Evolutionary conservation across 2,113 vertebrate genomes (phyloP).

Genomic region (Chitala chitala): DNA sequence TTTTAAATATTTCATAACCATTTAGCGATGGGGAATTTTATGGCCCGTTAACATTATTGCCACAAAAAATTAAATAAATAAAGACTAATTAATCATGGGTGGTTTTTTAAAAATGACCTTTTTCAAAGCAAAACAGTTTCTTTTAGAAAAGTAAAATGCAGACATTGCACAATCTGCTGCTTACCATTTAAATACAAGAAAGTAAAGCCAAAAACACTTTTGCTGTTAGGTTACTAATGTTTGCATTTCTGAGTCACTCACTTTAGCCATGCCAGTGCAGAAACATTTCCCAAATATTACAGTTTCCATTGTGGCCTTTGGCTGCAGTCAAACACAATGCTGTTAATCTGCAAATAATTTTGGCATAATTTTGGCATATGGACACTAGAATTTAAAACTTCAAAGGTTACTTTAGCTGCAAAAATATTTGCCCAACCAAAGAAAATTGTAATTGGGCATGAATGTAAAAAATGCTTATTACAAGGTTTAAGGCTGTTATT

Average conservation of each 20-base stretch:
- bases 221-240: neutral
- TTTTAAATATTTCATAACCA: neutral
- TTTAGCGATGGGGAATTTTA: neutral
- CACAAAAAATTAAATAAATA: too few species aligned
- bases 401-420: too few species aligned
- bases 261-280: neutral
- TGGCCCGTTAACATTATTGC: neutral
- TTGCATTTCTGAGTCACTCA: neutral
- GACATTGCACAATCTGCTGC: neutral
- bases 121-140: neutral
- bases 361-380: too few species aligned
- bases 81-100: too few species aligned
- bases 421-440: too few species aligned
- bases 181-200: neutral
- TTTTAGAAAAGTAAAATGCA: neutral
- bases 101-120: too few species aligned
- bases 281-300: neutral
- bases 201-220: neutral
- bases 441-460: too few species aligned
- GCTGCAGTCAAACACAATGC: neutral
- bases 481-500: too few species aligned
- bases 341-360: too few species aligned
- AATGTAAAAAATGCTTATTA: too few species aligned
- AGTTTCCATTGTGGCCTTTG: neutral
- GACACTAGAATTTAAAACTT: too few species aligned